A percentile compares a stretch with the other conserved stretches of the same genome.
Evolutionary conservation across 37 sponge, comb jelly and placozoan species (phyloP).

Genomic region (Haliclona indistincta): DNA sequence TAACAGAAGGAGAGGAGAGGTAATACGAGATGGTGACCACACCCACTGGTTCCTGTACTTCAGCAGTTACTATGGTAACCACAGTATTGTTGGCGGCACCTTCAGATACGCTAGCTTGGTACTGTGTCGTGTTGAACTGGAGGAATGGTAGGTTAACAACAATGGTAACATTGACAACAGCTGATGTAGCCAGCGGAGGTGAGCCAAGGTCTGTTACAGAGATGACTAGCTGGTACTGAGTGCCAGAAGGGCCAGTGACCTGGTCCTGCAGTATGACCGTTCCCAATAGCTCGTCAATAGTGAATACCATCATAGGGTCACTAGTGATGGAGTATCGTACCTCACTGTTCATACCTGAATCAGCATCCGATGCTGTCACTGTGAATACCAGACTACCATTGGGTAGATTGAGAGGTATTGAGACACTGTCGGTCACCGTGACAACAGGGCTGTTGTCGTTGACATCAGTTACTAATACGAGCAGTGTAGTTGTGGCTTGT

Average conservation of each 20-base stretch:
- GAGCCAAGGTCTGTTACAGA: constrained; percentile 30
- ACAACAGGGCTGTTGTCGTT: constrained; percentile 45
- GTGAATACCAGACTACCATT: constrained; percentile 9
- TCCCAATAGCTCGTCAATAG: constrained; percentile 13
- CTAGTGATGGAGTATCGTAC: constrained; percentile 35
- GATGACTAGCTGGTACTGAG: constrained; percentile 5
- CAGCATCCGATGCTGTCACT: constrained; percentile 20
- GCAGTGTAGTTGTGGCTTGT: neutral
- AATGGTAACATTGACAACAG: constrained; percentile 24
- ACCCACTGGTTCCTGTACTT: constrained; percentile 33
- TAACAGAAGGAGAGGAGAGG: constrained; percentile 3
- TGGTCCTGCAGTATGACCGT: constrained; percentile 11
- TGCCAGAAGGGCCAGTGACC: constrained; percentile 6
- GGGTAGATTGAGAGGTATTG: constrained; percentile 22
- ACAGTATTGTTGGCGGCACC: constrained; percentile 21
- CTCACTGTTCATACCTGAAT: constrained; percentile 25
- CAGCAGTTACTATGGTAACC: constrained; percentile 40
- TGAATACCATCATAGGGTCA: constrained; percentile 22
- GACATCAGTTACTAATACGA: constrained; percentile 30
- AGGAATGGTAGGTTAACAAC: constrained; percentile 47
- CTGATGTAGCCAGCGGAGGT: constrained; percentile 15
- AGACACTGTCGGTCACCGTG: neutral
- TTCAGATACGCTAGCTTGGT: constrained; percentile 28
- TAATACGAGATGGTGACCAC: constrained; percentile 36
- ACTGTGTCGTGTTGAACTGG: constrained; percentile 15